Base-by-base conservation (phyloP, 2,888 invertebrate genomes). In the Ariolimax columbianus region DNA sequence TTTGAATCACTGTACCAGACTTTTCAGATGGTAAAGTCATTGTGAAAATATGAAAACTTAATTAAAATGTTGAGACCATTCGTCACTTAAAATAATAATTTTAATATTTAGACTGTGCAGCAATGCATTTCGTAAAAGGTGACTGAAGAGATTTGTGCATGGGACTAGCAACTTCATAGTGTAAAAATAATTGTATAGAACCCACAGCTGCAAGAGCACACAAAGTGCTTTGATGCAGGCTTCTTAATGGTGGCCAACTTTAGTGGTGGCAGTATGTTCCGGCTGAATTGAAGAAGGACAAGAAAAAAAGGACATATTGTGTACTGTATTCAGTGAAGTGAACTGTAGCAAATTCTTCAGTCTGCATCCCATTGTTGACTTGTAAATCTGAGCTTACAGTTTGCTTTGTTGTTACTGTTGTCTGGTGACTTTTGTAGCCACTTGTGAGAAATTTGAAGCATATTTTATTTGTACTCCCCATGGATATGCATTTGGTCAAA, bases 321-420 rank as follows among this genome's bases (percentile, higher is more conserved):
- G 26, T 40, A 40, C 26, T 30, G 9, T 73, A 14, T 51, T 7
- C 19, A 23, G 7, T 75, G 19, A 75, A 43, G 7, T 30, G 36
- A 75, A 47, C 19, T 47, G 47, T 47, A 51, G 9, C 47, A 73
- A 23, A 23, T 3, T 30, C 23, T 51, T 30, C 38, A 40, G 14
- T 38, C 59, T 59, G 59, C 63, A 59, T 38, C 40, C 38, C 55
- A 1, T 23, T 78, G 59, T n/a, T 26, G n/a, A 63, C 7, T 36
- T 55, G 77, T 77, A 78, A 51, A 78, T 78, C 11, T 68, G 43
- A 68, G 79, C 79, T 79, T 79, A 63, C 66, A 79, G 79, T 79
- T 30, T 59, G 79, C 66, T 68, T 40, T 40, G 30, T 68, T 23
- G 19, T 79, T 33, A 43, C 40, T 79, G 79, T 79, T 79, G 79